A percentile compares a stretch with the other conserved stretches of the same genome.
Evolutionary conservation across 2,888 invertebrate species (phyloP).

Genomic region (Eristalis tenax): DNA sequence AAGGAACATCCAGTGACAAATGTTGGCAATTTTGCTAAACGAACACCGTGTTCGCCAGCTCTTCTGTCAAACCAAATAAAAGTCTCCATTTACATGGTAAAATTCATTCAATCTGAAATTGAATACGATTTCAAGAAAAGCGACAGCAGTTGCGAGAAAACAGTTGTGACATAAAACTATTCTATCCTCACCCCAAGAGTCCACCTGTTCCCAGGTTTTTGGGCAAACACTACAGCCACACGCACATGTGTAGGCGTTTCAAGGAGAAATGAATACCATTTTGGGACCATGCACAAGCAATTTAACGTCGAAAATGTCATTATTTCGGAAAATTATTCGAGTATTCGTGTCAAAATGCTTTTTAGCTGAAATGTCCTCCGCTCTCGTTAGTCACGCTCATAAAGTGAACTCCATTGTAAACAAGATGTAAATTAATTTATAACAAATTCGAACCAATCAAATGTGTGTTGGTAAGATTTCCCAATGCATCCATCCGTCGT

Average conservation of each 20-base stretch:
- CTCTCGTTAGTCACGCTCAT: background rate
- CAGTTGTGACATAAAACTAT: background rate
- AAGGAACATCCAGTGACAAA: too few relatives aligned
- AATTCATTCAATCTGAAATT: background rate
- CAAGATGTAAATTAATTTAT: background rate
- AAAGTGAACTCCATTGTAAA: background rate
- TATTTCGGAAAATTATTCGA: background rate
- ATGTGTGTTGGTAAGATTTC: background rate
- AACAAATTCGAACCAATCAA: background rate
- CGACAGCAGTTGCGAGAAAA: background rate
- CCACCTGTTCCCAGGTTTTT: background rate
- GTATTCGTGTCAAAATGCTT: background rate
- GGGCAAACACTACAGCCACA: background rate
- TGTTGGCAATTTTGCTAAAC: too few relatives aligned
- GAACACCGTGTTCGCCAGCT: too few relatives aligned
- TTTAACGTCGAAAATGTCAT: background rate
- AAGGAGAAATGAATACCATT: background rate
- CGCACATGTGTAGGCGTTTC: background rate
- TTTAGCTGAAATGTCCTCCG: background rate
- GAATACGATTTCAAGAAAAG: background rate
- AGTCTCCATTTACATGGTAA: background rate
- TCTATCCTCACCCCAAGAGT: background rate
- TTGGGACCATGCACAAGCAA: background rate
- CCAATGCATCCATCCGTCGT: background rate
- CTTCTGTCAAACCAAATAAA: background rate